Evolutionary conservation across 2,113 vertebrate genomes (phyloP).

Genomic region (Bostrychus sinensis): DNA sequence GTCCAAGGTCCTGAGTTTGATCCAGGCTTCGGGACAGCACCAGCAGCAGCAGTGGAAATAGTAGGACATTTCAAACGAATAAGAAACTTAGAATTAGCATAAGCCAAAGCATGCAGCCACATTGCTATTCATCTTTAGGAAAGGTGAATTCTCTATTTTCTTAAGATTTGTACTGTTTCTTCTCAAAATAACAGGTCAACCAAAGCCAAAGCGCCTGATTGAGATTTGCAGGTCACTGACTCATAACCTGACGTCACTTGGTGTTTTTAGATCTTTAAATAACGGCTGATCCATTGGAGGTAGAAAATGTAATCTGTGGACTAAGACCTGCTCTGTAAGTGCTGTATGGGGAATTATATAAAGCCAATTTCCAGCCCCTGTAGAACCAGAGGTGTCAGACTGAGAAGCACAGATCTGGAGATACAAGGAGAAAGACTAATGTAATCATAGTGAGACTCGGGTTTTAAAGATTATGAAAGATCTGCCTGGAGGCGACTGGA

Average conservation of each 20-base stretch:
- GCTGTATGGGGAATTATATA: neutral
- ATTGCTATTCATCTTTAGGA: no score
- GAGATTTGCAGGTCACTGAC: neutral
- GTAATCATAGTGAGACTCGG: neutral
- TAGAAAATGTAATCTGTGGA: neutral
- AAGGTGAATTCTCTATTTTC: no score
- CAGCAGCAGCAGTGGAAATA: no score
- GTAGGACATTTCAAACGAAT: no score
- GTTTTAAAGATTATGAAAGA: no score
- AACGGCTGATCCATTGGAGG: neutral
- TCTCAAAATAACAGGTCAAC: neutral
- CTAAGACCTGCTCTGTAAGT: neutral
- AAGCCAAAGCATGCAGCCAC: no score
- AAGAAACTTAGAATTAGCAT: no score
- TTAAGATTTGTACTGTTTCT: no score
- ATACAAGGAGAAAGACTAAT: neutral
- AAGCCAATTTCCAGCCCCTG: neutral
- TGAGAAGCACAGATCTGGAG: neutral
- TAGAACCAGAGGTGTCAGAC: neutral
- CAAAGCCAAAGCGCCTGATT: neutral
- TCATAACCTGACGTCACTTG: neutral
- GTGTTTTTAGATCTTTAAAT: neutral
- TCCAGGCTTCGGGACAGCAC: no score
- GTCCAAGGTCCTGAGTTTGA: no score
- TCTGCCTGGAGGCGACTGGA: no score